Percentiles rank a stretch among this genome's conserved stretches.
These are phyloP conservation scores for Psilanteris sp. DNA, from an alignment of 1,140 invertebrate species.

Conservation along the genomic window DNA sequence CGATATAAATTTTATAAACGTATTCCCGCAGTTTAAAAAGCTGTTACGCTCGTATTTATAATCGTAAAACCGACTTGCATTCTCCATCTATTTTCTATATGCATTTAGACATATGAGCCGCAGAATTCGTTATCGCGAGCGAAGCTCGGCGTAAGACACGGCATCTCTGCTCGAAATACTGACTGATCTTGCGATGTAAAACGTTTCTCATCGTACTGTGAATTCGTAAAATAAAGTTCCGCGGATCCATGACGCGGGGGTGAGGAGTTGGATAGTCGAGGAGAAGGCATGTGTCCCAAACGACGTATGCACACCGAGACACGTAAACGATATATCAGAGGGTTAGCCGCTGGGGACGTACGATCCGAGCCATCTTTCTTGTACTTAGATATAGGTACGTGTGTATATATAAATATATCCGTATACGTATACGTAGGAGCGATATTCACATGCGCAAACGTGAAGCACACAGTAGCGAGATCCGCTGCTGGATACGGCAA, in stretches of 20 bases:
- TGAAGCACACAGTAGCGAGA: slow-evolving; percentile 76
- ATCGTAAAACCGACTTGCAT: slow-evolving; percentile 15
- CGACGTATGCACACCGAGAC: slow-evolving; percentile 79
- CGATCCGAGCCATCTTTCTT: slow-evolving; percentile 79
- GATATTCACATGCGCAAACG: slow-evolving; percentile 78
- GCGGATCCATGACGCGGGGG: slow-evolving; percentile 60
- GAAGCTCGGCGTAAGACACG: slow-evolving; percentile 18
- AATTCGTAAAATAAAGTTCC: slow-evolving; percentile 77
- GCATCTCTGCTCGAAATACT: slow-evolving; percentile 51
- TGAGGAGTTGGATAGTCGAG: slow-evolving; percentile 47
- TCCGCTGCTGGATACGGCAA: slow-evolving; percentile 68
- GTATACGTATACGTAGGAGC: slow-evolving; percentile 53
- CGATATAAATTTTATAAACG: too few relatives aligned
- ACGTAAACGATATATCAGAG: slow-evolving; percentile 81
- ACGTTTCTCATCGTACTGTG: slow-evolving; percentile 68
- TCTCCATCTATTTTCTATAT: background rate
- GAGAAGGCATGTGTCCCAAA: slow-evolving; percentile 77
- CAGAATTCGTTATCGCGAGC: slow-evolving; percentile 27
- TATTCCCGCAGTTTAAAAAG: too few relatives aligned
- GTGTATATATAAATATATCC: slow-evolving; percentile 41
- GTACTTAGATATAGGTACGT: slow-evolving; percentile 71
- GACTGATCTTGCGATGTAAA: slow-evolving; percentile 60
- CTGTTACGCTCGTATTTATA: too few relatives aligned
- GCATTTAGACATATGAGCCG: slow-evolving; percentile 12
- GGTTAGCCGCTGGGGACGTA: slow-evolving; percentile 80